Evolutionary conservation across 2,797 vertebrate species (phyloP), one percentile per base, ranked within the genome.

Genomic region (Microctenopoma stevenorrisi): DNA sequence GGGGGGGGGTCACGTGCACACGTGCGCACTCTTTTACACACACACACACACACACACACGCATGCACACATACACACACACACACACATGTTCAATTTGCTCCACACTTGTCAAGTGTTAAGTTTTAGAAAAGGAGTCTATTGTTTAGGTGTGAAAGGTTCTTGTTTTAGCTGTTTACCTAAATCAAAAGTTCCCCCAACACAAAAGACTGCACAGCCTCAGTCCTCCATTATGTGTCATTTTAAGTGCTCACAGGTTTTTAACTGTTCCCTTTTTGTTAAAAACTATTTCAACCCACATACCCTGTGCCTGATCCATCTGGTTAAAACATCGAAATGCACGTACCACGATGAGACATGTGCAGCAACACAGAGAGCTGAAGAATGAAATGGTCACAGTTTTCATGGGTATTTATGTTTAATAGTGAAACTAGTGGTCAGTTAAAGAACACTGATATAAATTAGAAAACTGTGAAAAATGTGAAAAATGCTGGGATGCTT

Each of bases 81-180:
- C 75, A 66, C 60, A 30, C 50, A 49, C 72, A 53, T 53, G 37
- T 68, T 86, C 87, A 89, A 89, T 88, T 90, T 90, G 86, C 82
- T 82, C 77, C 82, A 84, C 77, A 78, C 86, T 90, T 89, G 87
- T 93, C 28, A 33, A 85, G 84, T 79, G 83, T 78, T 74, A 86
- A 46, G 69, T 88, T 87, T 81, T 58, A 87, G 83, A 88, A 88
- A 88, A 81, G 77, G 68, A 87, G 54, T 72, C 80, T 66, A 90
- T 92, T 91, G 90, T 92, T 76, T 74, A 18, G 37, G 64, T 77
- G 83, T 90, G 84, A 92, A 91, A 91, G 86, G 87, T 88, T 88
- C 84, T 90, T 91, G 88, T 92, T 89, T 92, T 83, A 85, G 78
- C 74, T 83, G 78, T 91, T 91, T 84, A 85, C 89, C 78, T 84